Percentiles rank a stretch among this genome's conserved stretches.
These are phyloP conservation scores for Condylostylus longicornis DNA, from an alignment of 1,140 invertebrate genomes.

Conservation along the genomic window DNA sequence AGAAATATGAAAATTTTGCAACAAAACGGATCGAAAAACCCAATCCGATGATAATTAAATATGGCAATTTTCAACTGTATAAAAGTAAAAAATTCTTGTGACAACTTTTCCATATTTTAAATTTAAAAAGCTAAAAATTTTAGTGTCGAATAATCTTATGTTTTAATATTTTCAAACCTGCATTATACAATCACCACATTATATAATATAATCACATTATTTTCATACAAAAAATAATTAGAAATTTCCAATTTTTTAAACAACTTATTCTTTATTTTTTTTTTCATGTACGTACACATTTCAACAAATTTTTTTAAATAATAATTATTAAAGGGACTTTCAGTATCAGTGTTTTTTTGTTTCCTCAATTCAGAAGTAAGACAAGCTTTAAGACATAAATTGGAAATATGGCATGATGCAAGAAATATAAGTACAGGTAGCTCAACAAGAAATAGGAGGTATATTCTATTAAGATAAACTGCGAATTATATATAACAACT, in stretches of 20 bases:
- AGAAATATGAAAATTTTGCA: too few species aligned
- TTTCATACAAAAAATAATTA: slow-evolving; percentile 1
- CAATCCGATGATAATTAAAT: too few species aligned
- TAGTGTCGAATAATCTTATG: too few species aligned
- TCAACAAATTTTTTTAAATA: neutral
- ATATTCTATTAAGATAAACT: neutral
- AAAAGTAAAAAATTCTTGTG: too few species aligned
- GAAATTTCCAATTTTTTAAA: neutral
- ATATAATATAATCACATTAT: too few species aligned
- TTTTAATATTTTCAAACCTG: too few species aligned
- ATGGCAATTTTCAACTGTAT: too few species aligned
- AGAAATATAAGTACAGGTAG: slow-evolving; percentile 39
- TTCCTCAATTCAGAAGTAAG: slow-evolving; percentile 86
- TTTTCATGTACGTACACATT: neutral
- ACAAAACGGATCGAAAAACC: too few species aligned
- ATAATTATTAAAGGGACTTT: slow-evolving; percentile 43
- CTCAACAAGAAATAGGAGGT: slow-evolving; percentile 25
- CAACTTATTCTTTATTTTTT: neutral
- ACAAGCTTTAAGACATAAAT: slow-evolving; percentile 64
- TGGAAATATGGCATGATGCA: slow-evolving; percentile 59
- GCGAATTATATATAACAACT: too few species aligned
- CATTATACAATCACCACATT: too few species aligned
- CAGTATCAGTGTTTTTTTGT: slow-evolving; percentile 76
- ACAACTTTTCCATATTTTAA: too few species aligned
- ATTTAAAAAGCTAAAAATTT: too few species aligned